phyloP scores from a whole-genome alignment of 2,888 invertebrate genomes.

The Cosmopolites sordidus region DNA sequence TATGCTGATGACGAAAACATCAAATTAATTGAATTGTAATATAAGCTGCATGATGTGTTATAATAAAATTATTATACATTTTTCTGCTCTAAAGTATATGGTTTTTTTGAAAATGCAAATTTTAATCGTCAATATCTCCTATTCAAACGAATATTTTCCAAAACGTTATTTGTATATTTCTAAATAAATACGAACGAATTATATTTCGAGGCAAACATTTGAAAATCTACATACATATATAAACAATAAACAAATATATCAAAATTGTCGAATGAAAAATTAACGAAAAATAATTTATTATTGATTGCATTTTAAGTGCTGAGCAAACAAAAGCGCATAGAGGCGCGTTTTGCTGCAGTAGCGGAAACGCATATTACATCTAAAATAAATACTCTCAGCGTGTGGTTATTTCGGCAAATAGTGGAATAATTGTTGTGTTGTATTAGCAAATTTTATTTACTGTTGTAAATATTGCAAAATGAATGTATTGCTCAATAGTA shows the following conservation, averaged over 20 bases:
- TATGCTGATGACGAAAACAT: no score
- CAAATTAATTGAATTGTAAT: no score
- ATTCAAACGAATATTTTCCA: no score
- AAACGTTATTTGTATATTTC: no score
- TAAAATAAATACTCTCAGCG: slow-evolving; percentile 10
- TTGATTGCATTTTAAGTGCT: slow-evolving; percentile 9
- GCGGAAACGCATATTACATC: slow-evolving; percentile 8
- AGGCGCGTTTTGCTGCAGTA: neutral
- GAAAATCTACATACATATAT: neutral
- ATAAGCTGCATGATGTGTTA: no score
- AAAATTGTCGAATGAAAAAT: neutral
- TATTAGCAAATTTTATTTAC: slow-evolving; percentile 19
- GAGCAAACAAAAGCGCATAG: slow-evolving; percentile 6
- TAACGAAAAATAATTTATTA: slow-evolving; percentile 6
- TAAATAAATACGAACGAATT: no score
- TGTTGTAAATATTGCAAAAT: slow-evolving; percentile 9
- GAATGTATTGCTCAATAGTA: slow-evolving; percentile 6
- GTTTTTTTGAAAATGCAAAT: no score
- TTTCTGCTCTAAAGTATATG: no score
- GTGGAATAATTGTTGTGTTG: slow-evolving; percentile 14
- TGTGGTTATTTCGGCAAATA: slow-evolving; percentile 20
- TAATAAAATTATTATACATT: no score
- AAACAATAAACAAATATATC: neutral
- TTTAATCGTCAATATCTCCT: no score
- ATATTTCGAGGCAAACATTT: no score